A percentile compares a stretch with the other conserved stretches of the same genome.
phyloP scores from a whole-genome alignment of 2,888 invertebrate species.

The Eugnorisma glareosa region DNA sequence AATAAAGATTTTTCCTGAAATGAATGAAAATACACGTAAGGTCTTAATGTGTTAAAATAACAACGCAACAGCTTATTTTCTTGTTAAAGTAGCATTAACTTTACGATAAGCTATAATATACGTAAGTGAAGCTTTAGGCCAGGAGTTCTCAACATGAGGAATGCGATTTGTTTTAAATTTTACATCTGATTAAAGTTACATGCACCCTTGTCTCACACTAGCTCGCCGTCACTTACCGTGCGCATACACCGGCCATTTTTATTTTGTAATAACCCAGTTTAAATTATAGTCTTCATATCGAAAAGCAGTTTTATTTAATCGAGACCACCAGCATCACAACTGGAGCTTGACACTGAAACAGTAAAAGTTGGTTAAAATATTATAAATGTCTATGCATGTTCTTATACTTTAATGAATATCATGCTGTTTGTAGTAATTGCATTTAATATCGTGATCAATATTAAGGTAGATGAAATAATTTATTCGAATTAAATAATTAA shows the following conservation, averaged over 20 bases:
- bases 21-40: not conserved
- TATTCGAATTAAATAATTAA: not conserved
- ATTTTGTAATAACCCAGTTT: too few species aligned
- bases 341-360: too few species aligned
- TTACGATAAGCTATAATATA: conserved; percentile 36
- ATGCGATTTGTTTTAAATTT: not conserved
- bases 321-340: too few species aligned
- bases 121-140: conserved; percentile 12
- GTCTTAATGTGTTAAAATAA: conserved; percentile 11
- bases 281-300: too few species aligned
- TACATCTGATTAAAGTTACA: not conserved
- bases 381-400: not conserved
- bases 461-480: not conserved
- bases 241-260: too few species aligned
- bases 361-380: not conserved
- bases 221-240: too few species aligned
- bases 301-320: too few species aligned
- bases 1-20: not conserved
- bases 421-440: not conserved
- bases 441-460: not conserved
- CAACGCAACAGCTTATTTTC: conserved; percentile 45
- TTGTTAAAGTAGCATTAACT: conserved; percentile 46
- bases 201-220: too few species aligned
- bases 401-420: not conserved
- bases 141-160: conserved; percentile 7